Conservation (phyloP, 2,888 invertebrate genomes). For the Rotaria macrura region DNA sequence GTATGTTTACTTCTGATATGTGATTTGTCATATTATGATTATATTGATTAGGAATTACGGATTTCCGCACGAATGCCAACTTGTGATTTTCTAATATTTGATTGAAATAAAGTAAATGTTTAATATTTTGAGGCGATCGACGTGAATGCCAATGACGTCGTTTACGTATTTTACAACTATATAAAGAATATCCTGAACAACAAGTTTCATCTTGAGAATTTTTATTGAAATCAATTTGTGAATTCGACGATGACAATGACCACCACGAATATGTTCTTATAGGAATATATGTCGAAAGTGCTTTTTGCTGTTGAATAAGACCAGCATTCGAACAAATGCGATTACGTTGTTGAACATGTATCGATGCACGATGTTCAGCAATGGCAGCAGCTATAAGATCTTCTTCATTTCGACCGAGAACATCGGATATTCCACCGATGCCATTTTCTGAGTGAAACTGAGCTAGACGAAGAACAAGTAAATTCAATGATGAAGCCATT, state of each 20-base stretch:
- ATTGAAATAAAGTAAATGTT: not conserved
- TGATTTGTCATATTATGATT: not conserved
- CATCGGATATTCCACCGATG: not conserved
- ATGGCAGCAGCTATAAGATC: not conserved
- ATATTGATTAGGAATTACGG: not conserved
- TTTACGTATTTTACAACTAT: not conserved
- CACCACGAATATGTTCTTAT: not conserved
- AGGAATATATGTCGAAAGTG: not conserved
- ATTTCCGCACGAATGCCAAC: not conserved
- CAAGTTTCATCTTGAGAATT: not conserved
- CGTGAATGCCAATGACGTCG: not conserved
- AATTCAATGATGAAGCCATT: constrained; percentile 91
- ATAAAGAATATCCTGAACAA: not conserved
- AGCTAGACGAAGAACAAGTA: constrained; percentile 88
- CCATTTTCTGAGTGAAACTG: constrained; percentile 87
- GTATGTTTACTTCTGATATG: not conserved
- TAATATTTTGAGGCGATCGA: not conserved
- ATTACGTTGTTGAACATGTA: not conserved
- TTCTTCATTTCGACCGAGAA: not conserved
- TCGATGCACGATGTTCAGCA: not conserved
- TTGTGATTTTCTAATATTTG: not conserved
- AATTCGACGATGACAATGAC: not conserved
- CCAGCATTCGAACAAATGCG: not conserved
- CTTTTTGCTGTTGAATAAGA: not conserved
- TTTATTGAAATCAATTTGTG: not conserved